phyloP scores from a whole-genome alignment of 2,113 vertebrate genomes.

The Ammodytes dubius region DNA sequence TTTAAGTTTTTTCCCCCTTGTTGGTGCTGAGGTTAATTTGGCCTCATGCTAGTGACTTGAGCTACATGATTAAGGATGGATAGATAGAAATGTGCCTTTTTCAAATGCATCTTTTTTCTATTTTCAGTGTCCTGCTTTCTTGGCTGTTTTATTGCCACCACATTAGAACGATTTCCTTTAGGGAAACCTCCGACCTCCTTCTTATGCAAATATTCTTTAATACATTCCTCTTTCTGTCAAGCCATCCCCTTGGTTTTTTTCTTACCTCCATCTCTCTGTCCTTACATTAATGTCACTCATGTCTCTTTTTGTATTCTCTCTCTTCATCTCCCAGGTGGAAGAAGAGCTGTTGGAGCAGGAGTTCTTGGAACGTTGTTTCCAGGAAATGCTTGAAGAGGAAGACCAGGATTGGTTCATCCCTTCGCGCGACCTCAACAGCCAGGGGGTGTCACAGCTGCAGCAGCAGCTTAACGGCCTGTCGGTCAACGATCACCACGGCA shows the following conservation, averaged over 20 bases:
- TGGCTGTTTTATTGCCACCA: constrained; percentile 1
- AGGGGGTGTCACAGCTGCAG: constrained; percentile 92
- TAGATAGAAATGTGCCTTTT: not conserved
- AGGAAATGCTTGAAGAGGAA: constrained; percentile 99
- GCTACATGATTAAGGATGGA: not conserved
- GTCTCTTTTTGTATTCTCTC: not conserved
- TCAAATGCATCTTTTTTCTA: not conserved
- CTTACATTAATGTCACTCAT: not conserved
- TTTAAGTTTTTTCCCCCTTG: not conserved
- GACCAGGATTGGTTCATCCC: constrained; percentile 99
- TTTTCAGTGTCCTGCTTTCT: not conserved
- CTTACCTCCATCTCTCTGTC: not conserved
- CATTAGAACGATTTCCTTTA: constrained; percentile 10
- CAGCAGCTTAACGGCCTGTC: constrained; percentile 94
- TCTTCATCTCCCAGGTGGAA: constrained; percentile 88
- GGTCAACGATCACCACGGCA: constrained; percentile 83
- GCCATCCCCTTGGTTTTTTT: not conserved
- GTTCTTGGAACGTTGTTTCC: constrained; percentile 97
- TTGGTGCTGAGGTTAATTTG: not conserved
- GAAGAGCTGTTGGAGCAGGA: constrained; percentile 98
- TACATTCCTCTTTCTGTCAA: not conserved
- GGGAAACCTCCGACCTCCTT: constrained; percentile 1
- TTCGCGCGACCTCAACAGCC: constrained; percentile 92
- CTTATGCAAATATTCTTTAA: constrained; percentile 9
- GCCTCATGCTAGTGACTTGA: not conserved